Base-by-base conservation (phyloP, 2,797 vertebrate genomes). In the Artibeus lituratus region DNA sequence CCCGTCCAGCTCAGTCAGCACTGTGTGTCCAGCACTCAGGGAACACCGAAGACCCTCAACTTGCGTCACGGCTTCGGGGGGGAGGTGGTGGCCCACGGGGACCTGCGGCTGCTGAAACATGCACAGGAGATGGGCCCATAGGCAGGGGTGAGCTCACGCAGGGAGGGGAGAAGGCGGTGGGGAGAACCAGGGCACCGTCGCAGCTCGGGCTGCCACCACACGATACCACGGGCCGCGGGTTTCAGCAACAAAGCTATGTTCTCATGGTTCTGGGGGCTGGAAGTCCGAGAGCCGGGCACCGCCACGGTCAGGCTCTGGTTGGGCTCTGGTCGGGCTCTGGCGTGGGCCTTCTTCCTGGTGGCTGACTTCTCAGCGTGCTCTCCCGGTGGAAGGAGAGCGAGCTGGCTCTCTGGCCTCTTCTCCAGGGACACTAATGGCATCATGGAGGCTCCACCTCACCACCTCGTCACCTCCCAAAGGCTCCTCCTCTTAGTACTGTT, bases 71-170 rank as follows among this genome's bases (percentile, higher is more conserved):
- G 47, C 32, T 73, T 32, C 10, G 6, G 11, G 67, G 0, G 59
- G 7, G 26, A 10, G 59, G 10, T 22, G 6, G 39, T 22, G 24
- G 65, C 53, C 26, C 35, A 1, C 1, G 0, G 42, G 1, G 5
- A 49, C 3, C 1, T 9, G 47, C 11, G 2, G 19, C 55, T 74
- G 32, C 55, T 7, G n/a, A 53, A 10, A 0, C 26, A 1, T 5
- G 69, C 0, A 8, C 1, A 0, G 24, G 7, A 19, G 16, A 22
- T 3, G 47, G 29, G 32, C 6, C 22, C 35, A 0, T 2, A 0
- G 65, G 39, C 10, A 7, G 10, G 53, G 53, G 26, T 32, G 44
- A 51, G 65, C 35, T 89, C 51, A 9, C 10, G 4, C 5, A 37
- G 62, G 22, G 19, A 51, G 69, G 8, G 12, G 1, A 72, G 78